These are phyloP conservation scores for Drosophila anomalata DNA, from an alignment of 2,888 invertebrate genomes.

Conservation along the genomic window DNA sequence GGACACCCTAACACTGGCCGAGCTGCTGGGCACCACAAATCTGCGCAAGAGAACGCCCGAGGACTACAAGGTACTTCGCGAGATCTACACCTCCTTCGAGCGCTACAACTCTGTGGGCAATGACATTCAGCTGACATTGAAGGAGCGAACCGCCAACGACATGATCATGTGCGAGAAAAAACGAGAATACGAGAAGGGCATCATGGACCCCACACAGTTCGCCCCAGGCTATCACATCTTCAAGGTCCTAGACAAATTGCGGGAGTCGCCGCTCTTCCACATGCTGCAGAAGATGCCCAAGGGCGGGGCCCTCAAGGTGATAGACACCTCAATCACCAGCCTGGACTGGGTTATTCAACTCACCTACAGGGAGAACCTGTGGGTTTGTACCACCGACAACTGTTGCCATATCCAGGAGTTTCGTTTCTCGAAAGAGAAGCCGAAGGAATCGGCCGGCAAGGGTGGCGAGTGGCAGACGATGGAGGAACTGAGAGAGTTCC, in stretches of 20 bases:
- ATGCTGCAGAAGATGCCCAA: constrained; percentile 90
- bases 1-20: background rate
- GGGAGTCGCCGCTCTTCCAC: constrained; percentile 82
- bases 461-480: constrained; percentile 68
- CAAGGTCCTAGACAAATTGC: constrained; percentile 3
- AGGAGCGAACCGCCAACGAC: constrained; percentile 85
- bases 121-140: constrained; percentile 83
- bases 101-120: constrained; percentile 85
- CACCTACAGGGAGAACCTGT: constrained; percentile 86
- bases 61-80: constrained; percentile 81
- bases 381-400: constrained; percentile 80
- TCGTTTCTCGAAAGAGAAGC: constrained; percentile 60
- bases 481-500: constrained; percentile 53
- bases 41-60: constrained; percentile 53
- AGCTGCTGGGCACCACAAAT: constrained; percentile 31
- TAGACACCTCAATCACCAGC: constrained; percentile 87
- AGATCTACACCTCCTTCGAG: constrained; percentile 85
- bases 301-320: constrained; percentile 89
- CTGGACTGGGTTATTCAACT: constrained; percentile 87
- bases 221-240: constrained; percentile 88
- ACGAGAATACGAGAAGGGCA: constrained; percentile 85
- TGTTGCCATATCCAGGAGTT: constrained; percentile 46
- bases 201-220: constrained; percentile 85
- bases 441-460: background rate
- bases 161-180: constrained; percentile 86